Conservation (phyloP, 2,113 vertebrate genomes). For the Pelodiscus sinensis region DNA sequence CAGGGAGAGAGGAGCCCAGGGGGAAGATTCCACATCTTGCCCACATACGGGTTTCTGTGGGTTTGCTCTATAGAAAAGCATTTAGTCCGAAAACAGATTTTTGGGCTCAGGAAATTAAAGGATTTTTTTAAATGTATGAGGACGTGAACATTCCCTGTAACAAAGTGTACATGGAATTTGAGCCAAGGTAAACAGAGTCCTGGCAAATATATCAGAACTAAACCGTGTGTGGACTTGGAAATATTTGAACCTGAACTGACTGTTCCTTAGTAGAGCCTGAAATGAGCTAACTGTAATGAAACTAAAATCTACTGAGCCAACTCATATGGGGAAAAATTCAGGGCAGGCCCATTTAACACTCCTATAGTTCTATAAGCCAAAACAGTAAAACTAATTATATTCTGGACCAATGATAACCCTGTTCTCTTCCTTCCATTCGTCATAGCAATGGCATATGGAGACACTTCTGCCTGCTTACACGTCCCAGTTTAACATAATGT, state of each 20-base stretch:
- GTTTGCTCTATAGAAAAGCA: not conserved
- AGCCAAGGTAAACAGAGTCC: not conserved
- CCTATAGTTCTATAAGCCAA: not conserved
- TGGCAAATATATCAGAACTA: not conserved
- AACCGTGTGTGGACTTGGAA: not conserved
- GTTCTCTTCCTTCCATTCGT: not conserved
- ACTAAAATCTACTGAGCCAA: not conserved
- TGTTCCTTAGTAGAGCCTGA: rapidly evolving
- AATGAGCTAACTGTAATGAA: rapidly evolving
- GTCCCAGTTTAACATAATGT: rapidly evolving
- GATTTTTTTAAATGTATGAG: rapidly evolving
- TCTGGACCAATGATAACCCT: not conserved
- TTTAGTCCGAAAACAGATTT: not conserved
- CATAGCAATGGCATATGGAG: rapidly evolving
- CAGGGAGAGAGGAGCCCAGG: not conserved
- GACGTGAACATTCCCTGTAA: not conserved
- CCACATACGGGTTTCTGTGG: not conserved
- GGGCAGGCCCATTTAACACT: not conserved
- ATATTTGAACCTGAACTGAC: rapidly evolving
- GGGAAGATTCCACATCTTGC: not conserved
- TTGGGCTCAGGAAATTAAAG: not conserved
- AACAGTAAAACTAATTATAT: not conserved
- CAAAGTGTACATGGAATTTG: rapidly evolving
- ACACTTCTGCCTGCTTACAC: rapidly evolving
- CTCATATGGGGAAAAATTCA: not conserved